Conservation (phyloP, 37 sponge, comb jelly and placozoan species). For the Beroe forskalii region DNA sequence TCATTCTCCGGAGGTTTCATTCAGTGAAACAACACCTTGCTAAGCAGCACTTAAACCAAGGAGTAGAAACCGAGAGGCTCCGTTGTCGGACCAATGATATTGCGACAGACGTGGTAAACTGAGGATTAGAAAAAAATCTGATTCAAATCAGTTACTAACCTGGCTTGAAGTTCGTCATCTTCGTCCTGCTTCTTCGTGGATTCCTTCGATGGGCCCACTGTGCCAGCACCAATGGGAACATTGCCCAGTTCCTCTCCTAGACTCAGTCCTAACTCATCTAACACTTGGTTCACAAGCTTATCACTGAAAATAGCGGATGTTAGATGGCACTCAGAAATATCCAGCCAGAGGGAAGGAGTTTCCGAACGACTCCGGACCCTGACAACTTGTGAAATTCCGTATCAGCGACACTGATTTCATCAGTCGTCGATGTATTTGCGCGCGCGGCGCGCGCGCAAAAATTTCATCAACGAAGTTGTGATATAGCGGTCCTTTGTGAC, state of each 20-base stretch:
- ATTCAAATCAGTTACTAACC: not conserved
- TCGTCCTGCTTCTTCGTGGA: not conserved
- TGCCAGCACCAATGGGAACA: conserved; percentile 15
- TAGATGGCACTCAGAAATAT: too few species aligned
- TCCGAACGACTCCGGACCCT: too few species aligned
- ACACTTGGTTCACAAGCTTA: conserved; percentile 77
- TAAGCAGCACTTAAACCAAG: not conserved
- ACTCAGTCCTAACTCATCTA: conserved; percentile 87
- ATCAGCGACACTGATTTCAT: not conserved
- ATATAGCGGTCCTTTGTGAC: not conserved
- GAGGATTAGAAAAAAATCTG: not conserved
- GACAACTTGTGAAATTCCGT: too few species aligned
- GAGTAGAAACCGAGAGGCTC: not conserved
- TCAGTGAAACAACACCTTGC: too few species aligned
- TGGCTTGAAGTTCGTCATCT: conserved; percentile 60
- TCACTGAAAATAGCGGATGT: conserved; percentile 65
- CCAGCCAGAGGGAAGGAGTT: not conserved
- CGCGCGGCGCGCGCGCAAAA: conserved; percentile 63
- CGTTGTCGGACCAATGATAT: not conserved
- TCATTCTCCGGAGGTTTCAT: too few species aligned
- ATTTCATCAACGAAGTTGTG: conserved; percentile 17
- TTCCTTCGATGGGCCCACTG: conserved; percentile 9
- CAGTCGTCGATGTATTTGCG: not conserved
- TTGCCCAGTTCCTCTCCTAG: conserved; percentile 71
- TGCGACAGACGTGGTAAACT: not conserved